Conservation (phyloP, 53 echinoderm and acorn worm genomes). For the Holothuria leucospilota region DNA sequence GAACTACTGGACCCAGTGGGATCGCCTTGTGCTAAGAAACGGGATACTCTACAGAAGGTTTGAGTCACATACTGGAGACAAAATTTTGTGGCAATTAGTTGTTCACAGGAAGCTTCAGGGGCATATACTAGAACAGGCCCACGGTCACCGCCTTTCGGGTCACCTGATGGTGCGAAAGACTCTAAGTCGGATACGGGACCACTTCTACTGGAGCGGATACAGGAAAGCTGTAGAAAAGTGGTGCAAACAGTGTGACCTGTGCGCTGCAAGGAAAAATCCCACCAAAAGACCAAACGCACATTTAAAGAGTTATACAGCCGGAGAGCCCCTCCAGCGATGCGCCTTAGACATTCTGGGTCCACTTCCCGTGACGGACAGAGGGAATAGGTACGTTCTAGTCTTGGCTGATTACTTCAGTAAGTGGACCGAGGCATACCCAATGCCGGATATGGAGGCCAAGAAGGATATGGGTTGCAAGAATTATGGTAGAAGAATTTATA, state of each 20-base stretch:
- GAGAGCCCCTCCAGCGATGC: slow-evolving; percentile 54
- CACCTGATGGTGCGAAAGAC: slow-evolving; percentile 54
- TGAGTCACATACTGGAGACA: slow-evolving; percentile 34
- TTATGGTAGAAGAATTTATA: slow-evolving; percentile 55
- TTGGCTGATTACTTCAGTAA: slow-evolving; percentile 57
- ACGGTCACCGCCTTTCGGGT: slow-evolving; percentile 41
- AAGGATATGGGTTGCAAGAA: slow-evolving; percentile 44
- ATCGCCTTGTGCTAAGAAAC: slow-evolving; percentile 31
- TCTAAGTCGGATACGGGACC: slow-evolving; percentile 28
- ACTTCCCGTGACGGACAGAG: slow-evolving; percentile 42
- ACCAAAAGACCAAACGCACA: slow-evolving; percentile 6
- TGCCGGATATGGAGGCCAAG: slow-evolving; percentile 49
- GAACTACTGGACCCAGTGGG: slow-evolving; percentile 59
- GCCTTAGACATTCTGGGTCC: slow-evolving; percentile 58
- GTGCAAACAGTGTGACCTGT: slow-evolving; percentile 39
- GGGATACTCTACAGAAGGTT: slow-evolving; percentile 45
- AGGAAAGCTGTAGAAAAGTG: slow-evolving; percentile 22
- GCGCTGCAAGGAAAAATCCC: slow-evolving; percentile 53
- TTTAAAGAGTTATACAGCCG: background rate
- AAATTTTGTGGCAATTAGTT: slow-evolving; percentile 36
- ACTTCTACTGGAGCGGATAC: slow-evolving; percentile 55
- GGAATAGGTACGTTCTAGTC: slow-evolving; percentile 52
- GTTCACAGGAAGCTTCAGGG: slow-evolving; percentile 37
- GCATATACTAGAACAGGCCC: slow-evolving; percentile 26
- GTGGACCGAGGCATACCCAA: slow-evolving; percentile 57